phyloP scores from a whole-genome alignment of 1,140 invertebrate genomes.

The Homalodisca vitripennis region DNA sequence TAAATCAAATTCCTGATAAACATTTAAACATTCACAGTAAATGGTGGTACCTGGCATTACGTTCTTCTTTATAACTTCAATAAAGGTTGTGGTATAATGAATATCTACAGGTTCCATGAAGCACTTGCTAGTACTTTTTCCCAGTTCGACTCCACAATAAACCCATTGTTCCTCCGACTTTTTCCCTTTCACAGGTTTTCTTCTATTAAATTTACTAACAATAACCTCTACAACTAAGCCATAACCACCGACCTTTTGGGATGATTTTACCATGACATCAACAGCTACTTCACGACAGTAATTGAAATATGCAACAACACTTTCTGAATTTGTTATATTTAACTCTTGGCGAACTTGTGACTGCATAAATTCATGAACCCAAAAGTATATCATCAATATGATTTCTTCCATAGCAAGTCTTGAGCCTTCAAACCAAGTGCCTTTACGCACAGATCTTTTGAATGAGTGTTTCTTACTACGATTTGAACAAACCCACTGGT shows the following conservation, averaged over 20 bases:
- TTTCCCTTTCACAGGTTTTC: conserved; percentile 13
- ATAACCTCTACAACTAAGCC: conserved; percentile 14
- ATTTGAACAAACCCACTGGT: conserved; percentile 25
- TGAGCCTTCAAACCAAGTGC: conserved; percentile 28
- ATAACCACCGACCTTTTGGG: conserved; percentile 4
- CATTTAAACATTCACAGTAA: conserved; percentile 16
- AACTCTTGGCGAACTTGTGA: conserved; percentile 24
- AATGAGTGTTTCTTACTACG: conserved; percentile 23
- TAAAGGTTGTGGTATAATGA: conserved; percentile 26
- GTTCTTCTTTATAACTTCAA: conserved; percentile 20
- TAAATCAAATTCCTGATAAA: conserved; percentile 13
- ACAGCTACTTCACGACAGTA: conserved; percentile 27
- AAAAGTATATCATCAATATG: conserved; percentile 24
- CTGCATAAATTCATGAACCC: conserved; percentile 26
- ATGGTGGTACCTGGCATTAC: conserved; percentile 3
- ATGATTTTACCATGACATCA: conserved; percentile 23
- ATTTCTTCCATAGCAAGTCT: conserved; percentile 27
- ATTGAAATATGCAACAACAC: conserved; percentile 26
- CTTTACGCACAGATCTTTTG: conserved; percentile 23
- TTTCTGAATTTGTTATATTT: conserved; percentile 28
- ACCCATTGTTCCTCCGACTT: conserved; percentile 24
- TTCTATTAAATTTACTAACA: conserved; percentile 23
- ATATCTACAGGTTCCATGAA: conserved; percentile 25
- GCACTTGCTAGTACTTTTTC: not conserved
- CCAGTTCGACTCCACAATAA: conserved; percentile 25